Percentiles rank a stretch among this genome's conserved stretches.
Conservation (phyloP, 2,888 invertebrate genomes). For the Tipula lateralis region DNA sequence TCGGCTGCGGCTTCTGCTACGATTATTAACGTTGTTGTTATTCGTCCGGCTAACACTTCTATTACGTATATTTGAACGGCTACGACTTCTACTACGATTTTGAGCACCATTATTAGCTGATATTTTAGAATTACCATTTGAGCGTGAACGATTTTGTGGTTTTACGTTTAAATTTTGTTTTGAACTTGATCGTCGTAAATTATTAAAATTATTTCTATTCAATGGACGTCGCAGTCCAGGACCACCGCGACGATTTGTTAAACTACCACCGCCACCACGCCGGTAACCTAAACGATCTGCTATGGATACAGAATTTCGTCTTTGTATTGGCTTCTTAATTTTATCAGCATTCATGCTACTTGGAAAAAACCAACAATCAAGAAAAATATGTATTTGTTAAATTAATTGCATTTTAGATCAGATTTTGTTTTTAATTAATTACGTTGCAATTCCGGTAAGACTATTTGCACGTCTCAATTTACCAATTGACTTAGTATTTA, state of each 20-base stretch:
- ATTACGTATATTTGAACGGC: slow-evolving; percentile 33
- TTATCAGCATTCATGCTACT: slow-evolving; percentile 49
- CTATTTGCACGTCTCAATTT: slow-evolving; percentile 45
- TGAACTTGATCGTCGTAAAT: not conserved
- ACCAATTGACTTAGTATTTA: slow-evolving; percentile 45
- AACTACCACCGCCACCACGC: slow-evolving; percentile 41
- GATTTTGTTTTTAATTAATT: slow-evolving; percentile 38
- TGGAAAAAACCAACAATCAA: slow-evolving; percentile 30
- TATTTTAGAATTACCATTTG: slow-evolving; percentile 28
- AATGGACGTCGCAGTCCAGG: not conserved
- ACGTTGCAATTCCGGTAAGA: slow-evolving; percentile 47
- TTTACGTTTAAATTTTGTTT: not conserved
- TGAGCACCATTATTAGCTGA: not conserved
- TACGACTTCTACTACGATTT: slow-evolving; percentile 28
- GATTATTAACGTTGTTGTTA: not conserved
- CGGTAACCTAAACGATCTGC: slow-evolving; percentile 41
- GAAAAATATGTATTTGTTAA: slow-evolving; percentile 9
- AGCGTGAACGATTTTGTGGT: slow-evolving; percentile 31
- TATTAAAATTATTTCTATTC: slow-evolving; percentile 25
- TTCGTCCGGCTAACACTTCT: not conserved
- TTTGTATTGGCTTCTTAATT: slow-evolving; percentile 39
- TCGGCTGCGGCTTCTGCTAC: not conserved
- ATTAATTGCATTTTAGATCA: not conserved
- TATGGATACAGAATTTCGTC: slow-evolving; percentile 41
- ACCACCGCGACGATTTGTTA: slow-evolving; percentile 31